Evolutionary conservation across 2,888 invertebrate species (phyloP), one percentile per base, ranked within the genome.

Genomic region (Choristoneura rosaceana): DNA sequence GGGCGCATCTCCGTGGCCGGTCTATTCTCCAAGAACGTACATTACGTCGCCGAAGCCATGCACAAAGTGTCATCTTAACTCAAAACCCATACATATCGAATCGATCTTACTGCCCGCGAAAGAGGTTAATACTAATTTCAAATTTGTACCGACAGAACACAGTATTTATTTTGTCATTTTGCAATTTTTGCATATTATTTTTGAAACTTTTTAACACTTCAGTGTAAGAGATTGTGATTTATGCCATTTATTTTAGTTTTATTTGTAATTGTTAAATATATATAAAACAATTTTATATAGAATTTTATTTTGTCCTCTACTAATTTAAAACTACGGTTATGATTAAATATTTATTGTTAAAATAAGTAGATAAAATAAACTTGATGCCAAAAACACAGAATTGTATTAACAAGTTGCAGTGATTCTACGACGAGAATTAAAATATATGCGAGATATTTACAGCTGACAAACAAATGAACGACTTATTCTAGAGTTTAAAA

Each of bases 1-100:
- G 99, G 99, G 0, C 97, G 99, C 81, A 99, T 99, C 89, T 99
- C 99, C 4, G 98, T 99, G 94, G 99, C 99, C 70, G 99, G 99
- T 69, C 96, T 99, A 7, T 97, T 98, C 0, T 97, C 98, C 3
- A 97, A 97, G 87, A 99, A 99, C 93, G 99, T 99, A 0, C 96
- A 96, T 76, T 99, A 99, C 88, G 94, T 99, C 75, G 99, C 99
- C 1, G 95, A 98, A 76, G 98, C 98, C 74, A 98, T 99, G 80
- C 98, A 99, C 89, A 95, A 97, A 91, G 99, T 99, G 76, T 97
- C 99, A 14, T 97, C 98, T 80, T 97, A 95, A 94, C 80, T 73
- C 76, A 74, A 25, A 80, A 75, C 34, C 15, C 10, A 34, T 76
- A 74, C 73, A 73, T 63, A 76, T 67, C 45, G 38, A 52, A 67